phyloP scores from a whole-genome alignment of 2,797 vertebrate genomes.

The Protosalanx chinensis region DNA sequence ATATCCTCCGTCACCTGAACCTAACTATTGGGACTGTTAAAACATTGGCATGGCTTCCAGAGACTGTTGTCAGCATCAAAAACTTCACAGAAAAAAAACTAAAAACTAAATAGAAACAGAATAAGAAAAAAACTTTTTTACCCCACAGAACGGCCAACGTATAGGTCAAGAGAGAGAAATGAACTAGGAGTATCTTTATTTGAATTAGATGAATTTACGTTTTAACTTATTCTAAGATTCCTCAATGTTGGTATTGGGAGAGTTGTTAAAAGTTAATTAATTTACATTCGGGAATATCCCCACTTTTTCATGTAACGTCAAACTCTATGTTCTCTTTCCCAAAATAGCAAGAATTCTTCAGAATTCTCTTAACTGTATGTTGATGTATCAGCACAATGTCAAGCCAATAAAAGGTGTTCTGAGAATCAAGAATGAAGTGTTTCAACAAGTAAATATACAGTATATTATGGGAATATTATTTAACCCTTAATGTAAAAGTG shows the following conservation, averaged over 20 bases:
- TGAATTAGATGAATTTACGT: constrained; percentile 71
- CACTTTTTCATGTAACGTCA: constrained; percentile 71
- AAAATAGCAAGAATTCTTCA: constrained; percentile 69
- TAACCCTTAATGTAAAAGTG: background rate
- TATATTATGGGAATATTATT: background rate
- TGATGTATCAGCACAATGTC: constrained; percentile 59
- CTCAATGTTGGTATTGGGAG: constrained; percentile 74
- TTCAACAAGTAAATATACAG: background rate
- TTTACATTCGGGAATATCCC: constrained; percentile 75
- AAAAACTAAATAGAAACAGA: constrained; percentile 54
- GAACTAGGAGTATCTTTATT: constrained; percentile 65
- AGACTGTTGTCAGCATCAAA: constrained; percentile 80
- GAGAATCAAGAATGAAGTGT: constrained; percentile 2
- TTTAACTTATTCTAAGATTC: constrained; percentile 71
- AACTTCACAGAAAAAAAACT: constrained; percentile 75
- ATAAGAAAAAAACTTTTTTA: constrained; percentile 23
- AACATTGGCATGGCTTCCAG: constrained; percentile 81
- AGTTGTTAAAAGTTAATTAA: constrained; percentile 70
- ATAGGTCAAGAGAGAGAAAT: constrained; percentile 54
- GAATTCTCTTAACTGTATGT: constrained; percentile 44
- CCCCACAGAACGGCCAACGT: constrained; percentile 8
- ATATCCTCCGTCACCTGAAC: constrained; percentile 66
- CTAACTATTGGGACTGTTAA: constrained; percentile 80
- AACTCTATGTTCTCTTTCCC: constrained; percentile 74
- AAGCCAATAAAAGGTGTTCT: constrained; percentile 1